Evolutionary conservation across 2,797 vertebrate genomes (phyloP), one percentile per base, ranked within the genome.

Genomic region (Caiman crocodilus): DNA sequence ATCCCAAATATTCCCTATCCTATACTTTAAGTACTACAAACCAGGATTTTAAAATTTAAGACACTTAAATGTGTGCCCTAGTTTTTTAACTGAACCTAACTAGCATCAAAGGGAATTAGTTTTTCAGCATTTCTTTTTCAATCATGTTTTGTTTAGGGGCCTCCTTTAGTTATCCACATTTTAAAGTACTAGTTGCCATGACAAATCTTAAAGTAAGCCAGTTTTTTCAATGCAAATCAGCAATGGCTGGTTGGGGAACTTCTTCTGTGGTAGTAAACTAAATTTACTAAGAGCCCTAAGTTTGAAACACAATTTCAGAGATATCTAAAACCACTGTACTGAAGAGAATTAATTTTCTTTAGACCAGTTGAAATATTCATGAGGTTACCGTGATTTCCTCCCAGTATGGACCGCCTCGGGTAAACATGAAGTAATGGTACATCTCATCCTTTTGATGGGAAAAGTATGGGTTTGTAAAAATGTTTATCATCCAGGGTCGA

Each of bases 361-460:
- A 84, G 30, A 17, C 14, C 42, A 28, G 42, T 21, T 5, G 32
- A 73, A 91, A 80, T 69, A 71, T 1, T 25, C 1, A 1, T 63
- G 32, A 84, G 13, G 3, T 96, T 96, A 99, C 99, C 99, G 99
- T 99, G 84, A 99, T 97, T 18, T 99, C 99, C 91, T 99, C 99
- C 99, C 99, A 99, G 96, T 99, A 99, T 0, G 99, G 99, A 2
- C 99, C 99, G 58, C 99, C 99, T 21, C 98, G 98, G 5, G 99
- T 99, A 90, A 98, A 99, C 96, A 99, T 97, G 96, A 99, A 99
- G 92, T 99, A 99, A 95, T 95, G 98, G 97, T 99, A 99, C 3
- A 99, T 94, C 79, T 99, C 99, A n/a, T 99, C 98, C 94, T 97
- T 98, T 63, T 98, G 98, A 90, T 99, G 98, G 35, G 98, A 95